Base-by-base conservation (phyloP, 30 jellyfish, hydroid and myxozoan species). In the Phacellophora camtschatica region DNA sequence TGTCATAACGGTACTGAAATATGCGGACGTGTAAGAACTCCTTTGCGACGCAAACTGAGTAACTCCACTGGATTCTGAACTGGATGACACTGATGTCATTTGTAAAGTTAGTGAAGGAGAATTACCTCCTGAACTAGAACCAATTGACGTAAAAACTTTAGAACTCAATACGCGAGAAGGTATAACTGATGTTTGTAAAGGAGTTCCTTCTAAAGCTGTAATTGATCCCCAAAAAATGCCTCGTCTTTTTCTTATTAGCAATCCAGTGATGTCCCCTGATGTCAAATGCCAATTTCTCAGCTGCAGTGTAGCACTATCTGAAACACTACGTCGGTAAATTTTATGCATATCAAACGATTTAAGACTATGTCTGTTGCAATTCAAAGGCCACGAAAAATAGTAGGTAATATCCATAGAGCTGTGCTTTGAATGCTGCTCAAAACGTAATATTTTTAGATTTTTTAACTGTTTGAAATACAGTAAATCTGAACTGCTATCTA, bases 131-230 rank as follows among this genome's bases (percentile, higher is more conserved):
- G 74, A 59, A 59, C 51, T 59, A 7, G 83, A 33, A 3, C 54
- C 31, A 19, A 54, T 29, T 22, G 91, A 80, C 2, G 86, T 82
- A 62, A 67, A 71, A 10, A 59, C 24, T 10, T 65, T 81, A 0
- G 86, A 69, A n/a, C 78, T 25, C 10, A 55, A 13, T n/a, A 82
- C 15, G 24, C 27, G 66, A 1, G 95, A 54, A 2, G 96, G 90
- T 19, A 75, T 0, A 22, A 50, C 71, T 22, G 90, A 74, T 0
- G 96, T 85, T 43, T 63, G 81, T 27, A 79, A 71, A 0, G 98
- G 98, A 0, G 98, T 90, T 53, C 98, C 98, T 43, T 81, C 95
- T 2, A 90, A 54, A 33, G 98, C 98, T 43, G 92, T 83, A 7
- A 90, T 84, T 7, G 98, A 82, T 19, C 98, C 98, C 68, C 84